Evolutionary conservation across 2,888 invertebrate genomes (phyloP).

Genomic region (Elegia similella): DNA sequence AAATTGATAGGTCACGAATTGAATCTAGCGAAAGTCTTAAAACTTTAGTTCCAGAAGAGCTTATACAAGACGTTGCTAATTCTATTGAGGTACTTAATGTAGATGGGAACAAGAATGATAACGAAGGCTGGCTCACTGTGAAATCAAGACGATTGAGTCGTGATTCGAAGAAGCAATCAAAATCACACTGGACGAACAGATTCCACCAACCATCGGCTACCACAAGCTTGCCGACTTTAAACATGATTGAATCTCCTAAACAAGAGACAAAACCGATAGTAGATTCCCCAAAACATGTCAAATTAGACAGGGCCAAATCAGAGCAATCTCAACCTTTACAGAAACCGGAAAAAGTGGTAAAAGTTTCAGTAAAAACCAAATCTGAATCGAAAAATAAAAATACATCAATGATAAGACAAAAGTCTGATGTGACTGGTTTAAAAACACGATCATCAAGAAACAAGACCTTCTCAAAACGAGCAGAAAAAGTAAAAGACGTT

Average conservation of each 20-base stretch:
- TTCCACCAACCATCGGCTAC: slow-evolving; percentile 92
- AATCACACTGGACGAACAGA: slow-evolving; percentile 87
- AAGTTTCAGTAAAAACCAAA: slow-evolving; percentile 39
- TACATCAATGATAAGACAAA: slow-evolving; percentile 76
- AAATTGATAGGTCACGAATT: slow-evolving; percentile 67
- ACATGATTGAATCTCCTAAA: slow-evolving; percentile 75
- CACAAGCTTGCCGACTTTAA: slow-evolving; percentile 89
- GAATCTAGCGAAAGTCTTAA: slow-evolving; percentile 76
- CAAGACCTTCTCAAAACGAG: slow-evolving; percentile 54
- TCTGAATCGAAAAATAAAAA: slow-evolving; percentile 56
- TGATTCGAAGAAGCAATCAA: slow-evolving; percentile 81
- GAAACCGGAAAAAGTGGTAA: slow-evolving; percentile 35
- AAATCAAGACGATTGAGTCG: slow-evolving; percentile 85
- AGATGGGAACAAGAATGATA: slow-evolving; percentile 58
- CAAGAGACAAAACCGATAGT: slow-evolving; percentile 57
- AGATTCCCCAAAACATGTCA: slow-evolving; percentile 34
- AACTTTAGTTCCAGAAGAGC: slow-evolving; percentile 72
- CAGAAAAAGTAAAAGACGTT: slow-evolving; percentile 53
- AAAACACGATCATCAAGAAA: slow-evolving; percentile 67
- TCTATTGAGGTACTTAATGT: slow-evolving; percentile 76
- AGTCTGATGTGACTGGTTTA: slow-evolving; percentile 83
- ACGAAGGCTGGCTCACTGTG: slow-evolving; percentile 95
- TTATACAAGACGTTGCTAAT: slow-evolving; percentile 53
- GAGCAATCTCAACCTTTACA: slow-evolving; percentile 52
- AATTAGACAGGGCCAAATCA: slow-evolving; percentile 61